Base-by-base conservation (phyloP, 2,888 invertebrate species). In the Mamestra brassicae region DNA sequence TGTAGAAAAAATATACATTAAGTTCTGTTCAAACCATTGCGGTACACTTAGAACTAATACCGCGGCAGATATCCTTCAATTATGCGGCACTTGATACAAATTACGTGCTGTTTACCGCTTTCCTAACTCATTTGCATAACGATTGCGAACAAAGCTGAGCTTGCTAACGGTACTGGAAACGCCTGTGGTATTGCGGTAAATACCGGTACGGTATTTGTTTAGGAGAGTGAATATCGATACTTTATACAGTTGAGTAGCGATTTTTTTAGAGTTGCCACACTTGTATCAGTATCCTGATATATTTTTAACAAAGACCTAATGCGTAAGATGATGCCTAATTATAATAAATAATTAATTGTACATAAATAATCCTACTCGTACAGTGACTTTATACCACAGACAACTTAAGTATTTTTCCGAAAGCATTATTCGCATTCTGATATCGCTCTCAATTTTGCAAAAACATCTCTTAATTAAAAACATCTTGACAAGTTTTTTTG, bases 51-150 rank as follows among this genome's bases (percentile, higher is more conserved):
- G 55, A 82, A 67, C 10, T 61, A 61, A 52, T 50, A 74, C 63
- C 60, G 42, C 54, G 74, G 80, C 66, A 64, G 60, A 68, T 74
- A 79, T 42, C 42, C 63, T 55, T 64, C 63, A 80, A 81, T 84
- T 84, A 81, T 84, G 84, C 81, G 80, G 80, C 75, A 80, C 67
- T 81, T 80, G 38, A 74, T 75, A 71, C 64, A 80, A 70, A 72
- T 75, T 71, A 69, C 58, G 38, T 50, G 38, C 71, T 70, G 77
- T 69, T 75, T 67, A 71, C 80, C 63, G 42, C 70, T 58, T 71
- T 47, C 38, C 66, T 11, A 34, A 2, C 62, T 62, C 42, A 69
- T 80, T 84, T 84, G 61, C 81, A 81, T 84, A 83, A 74, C 65
- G 57, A 68, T 72, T 61, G 47, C n/a, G 70, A 58, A 38, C 65